Evolutionary conservation across 1,140 invertebrate species (phyloP).

Genomic region (Drosophila cardini): DNA sequence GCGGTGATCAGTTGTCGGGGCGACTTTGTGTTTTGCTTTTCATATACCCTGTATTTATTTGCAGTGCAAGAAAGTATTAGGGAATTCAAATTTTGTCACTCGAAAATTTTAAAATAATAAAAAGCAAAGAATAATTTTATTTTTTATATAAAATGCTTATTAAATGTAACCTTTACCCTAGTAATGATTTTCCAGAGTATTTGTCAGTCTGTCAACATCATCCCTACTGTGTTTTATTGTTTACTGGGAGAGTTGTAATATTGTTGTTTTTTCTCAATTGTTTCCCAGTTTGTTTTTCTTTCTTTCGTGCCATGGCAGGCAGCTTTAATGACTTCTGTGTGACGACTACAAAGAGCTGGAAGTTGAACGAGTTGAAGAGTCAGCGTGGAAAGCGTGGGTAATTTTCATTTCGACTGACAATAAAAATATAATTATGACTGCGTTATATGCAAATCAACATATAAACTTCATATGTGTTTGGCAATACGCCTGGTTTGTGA

Average conservation of each 20-base stretch:
- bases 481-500: constrained; percentile 50
- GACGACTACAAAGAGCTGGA: constrained; percentile 31
- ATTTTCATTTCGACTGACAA: constrained; percentile 60
- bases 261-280: constrained; percentile 28
- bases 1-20: constrained; percentile 40
- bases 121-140: too few relatives aligned
- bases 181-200: constrained; percentile 1
- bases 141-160: too few relatives aligned
- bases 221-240: constrained; percentile 7
- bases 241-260: neutral
- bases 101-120: too few relatives aligned
- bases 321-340: constrained; percentile 61
- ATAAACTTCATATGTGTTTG: constrained; percentile 27
- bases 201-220: neutral
- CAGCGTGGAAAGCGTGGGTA: constrained; percentile 65
- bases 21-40: constrained; percentile 14
- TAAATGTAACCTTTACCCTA: too few relatives aligned
- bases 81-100: too few relatives aligned
- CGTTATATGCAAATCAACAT: constrained; percentile 38
- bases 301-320: constrained; percentile 43
- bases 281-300: constrained; percentile 19
- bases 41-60: constrained; percentile 11
- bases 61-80: neutral
- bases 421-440: constrained; percentile 66
- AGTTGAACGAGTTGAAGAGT: constrained; percentile 33